Percentiles rank a stretch among this genome's conserved stretches.
Conservation (phyloP, 2,888 invertebrate species). For the Cataglyphis albicans region DNA sequence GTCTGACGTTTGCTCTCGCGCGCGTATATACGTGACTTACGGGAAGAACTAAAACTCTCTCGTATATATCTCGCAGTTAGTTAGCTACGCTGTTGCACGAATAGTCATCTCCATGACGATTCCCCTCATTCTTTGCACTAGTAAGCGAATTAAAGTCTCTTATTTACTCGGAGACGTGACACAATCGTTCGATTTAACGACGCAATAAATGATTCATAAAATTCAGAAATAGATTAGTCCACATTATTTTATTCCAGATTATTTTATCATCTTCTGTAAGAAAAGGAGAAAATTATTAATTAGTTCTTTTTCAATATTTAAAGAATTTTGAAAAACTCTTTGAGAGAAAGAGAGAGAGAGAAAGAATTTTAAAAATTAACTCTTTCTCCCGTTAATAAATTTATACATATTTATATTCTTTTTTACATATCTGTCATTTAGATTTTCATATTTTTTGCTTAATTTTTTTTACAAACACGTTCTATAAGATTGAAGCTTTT, state of each 20-base stretch:
- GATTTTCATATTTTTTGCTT: not conserved
- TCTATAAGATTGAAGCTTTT: not conserved
- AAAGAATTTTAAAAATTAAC: not conserved
- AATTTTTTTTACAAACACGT: not conserved
- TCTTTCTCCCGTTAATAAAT: not conserved
- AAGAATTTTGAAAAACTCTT: not conserved
- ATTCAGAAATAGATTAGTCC: not conserved
- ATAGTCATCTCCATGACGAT: conserved; percentile 8
- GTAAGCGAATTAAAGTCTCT: not conserved
- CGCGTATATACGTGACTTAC: not conserved
- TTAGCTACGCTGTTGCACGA: conserved; percentile 23
- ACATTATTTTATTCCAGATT: not conserved
- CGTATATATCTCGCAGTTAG: not conserved
- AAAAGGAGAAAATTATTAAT: not conserved
- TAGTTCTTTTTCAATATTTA: not conserved
- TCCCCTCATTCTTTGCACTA: not conserved
- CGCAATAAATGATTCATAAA: not conserved
- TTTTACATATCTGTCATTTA: not conserved
- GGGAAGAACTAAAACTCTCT: not conserved
- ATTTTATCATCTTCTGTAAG: not conserved
- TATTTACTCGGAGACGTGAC: not conserved
- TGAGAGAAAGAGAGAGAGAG: no score
- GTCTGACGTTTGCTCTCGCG: conserved; percentile 31
- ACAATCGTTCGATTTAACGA: not conserved
- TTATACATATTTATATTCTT: not conserved